Evolutionary conservation across 2,113 vertebrate genomes (phyloP).

Genomic region (Ovis canadensis): DNA sequence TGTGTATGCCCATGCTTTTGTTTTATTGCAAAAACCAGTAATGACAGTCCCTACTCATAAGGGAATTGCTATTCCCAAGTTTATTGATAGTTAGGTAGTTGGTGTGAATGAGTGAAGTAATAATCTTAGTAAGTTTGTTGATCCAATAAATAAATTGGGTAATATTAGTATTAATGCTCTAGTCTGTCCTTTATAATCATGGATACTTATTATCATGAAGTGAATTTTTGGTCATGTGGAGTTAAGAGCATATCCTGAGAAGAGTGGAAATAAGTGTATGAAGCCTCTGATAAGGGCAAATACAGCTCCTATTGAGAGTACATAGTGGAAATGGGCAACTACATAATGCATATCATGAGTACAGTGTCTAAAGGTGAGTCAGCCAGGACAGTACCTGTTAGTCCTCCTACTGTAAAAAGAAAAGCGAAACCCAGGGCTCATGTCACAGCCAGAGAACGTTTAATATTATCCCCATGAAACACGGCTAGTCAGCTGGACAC

Average conservation of each 20-base stretch:
- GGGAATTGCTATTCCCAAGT: background rate
- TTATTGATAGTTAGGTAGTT: background rate
- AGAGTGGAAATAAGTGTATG: background rate
- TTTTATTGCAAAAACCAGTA: background rate
- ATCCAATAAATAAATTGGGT: background rate
- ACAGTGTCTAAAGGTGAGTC: background rate
- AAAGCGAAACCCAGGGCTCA: background rate
- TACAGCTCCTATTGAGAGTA: background rate
- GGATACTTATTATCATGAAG: background rate
- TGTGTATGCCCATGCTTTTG: background rate
- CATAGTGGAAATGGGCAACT: background rate
- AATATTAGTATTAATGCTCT: background rate
- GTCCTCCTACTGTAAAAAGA: background rate
- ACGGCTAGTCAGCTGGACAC: background rate
- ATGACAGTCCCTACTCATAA: background rate
- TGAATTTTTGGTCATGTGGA: background rate
- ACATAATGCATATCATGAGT: background rate
- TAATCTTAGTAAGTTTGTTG: background rate
- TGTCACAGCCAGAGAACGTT: background rate
- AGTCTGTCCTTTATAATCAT: background rate
- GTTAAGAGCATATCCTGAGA: background rate
- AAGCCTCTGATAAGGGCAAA: background rate
- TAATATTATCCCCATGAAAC: background rate
- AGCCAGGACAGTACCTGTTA: background rate
- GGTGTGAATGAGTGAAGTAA: background rate